These are phyloP conservation scores for Nysson spinosus DNA, from an alignment of 2,888 invertebrate genomes.

Conservation along the genomic window DNA sequence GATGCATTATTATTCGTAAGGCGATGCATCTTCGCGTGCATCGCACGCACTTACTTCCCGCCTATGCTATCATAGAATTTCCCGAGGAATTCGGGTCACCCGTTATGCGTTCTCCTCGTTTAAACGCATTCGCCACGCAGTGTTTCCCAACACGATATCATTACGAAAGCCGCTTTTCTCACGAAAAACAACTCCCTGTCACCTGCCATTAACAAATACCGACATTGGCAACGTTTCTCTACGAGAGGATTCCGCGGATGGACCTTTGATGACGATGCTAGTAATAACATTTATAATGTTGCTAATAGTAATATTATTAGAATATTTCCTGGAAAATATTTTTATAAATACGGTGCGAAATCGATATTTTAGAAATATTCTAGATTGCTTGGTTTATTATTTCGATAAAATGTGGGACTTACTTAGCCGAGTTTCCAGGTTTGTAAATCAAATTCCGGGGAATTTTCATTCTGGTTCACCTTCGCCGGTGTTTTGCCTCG, in stretches of 20 bases:
- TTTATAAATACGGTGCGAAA: no score
- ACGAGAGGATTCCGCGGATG: background rate
- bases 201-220: no score
- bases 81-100: conserved; percentile 47
- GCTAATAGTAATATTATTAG: no score
- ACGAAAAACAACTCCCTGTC: no score
- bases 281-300: no score
- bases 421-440: no score
- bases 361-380: no score
- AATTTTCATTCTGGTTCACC: conserved; percentile 48
- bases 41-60: conserved; percentile 21
- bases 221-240: background rate
- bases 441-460: no score
- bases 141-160: conserved; percentile 32
- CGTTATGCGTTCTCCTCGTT: conserved; percentile 39
- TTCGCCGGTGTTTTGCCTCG: conserved; percentile 40
- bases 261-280: no score
- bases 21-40: conserved; percentile 29
- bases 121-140: conserved; percentile 11
- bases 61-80: background rate
- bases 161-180: conserved; percentile 23
- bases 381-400: no score
- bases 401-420: no score
- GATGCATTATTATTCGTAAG: conserved; percentile 30
- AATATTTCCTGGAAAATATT: no score